Base-by-base conservation (phyloP, 2,797 vertebrate species). In the Microctenopoma stevenorrisi region DNA sequence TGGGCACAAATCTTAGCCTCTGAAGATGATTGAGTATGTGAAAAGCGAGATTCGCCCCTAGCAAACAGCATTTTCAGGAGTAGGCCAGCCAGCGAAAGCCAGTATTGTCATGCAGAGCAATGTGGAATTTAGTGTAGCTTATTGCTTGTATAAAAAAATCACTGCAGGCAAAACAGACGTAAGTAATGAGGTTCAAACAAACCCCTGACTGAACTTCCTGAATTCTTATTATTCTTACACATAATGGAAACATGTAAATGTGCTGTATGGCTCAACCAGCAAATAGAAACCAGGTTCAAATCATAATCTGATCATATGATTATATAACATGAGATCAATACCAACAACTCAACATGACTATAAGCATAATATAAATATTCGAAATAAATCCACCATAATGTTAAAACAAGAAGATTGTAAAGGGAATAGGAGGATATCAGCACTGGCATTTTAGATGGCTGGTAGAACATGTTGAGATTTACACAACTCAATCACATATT, bases 171-270 rank as follows among this genome's bases (percentile, higher is more conserved):
- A 64, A 53, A 28, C 25, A 58, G 42, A 56, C 0, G 3, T 67
- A 47, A 49, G 49, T 72, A 78, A 84, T 78, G 72, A 80, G 65
- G 28, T 75, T 62, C 38, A 64, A 77, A 65, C 40, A 66, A 73
- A 50, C 38, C 37, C 74, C 35, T 42, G 68, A 59, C 44, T 65
- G 43, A 62, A 51, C 40, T 55, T 63, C 47, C 26, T 68, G 53
- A 49, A 63, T 18, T 42, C 44, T 55, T 55, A 4, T 18, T 18
- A 18, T 18, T 18, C 18, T 18, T 18, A 38, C 55, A 54, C 6
- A 49, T 56, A 59, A 80, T 13, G 12, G 38, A 35, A 35, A 35
- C 33, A 35, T 30, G 67, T 1, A 52, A 15, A 57, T 68, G 52
- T 76, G 61, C 56, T 51, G 8, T 14, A 26, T 0, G 11, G 16